Evolutionary conservation across 2,113 vertebrate genomes (phyloP).

Genomic region (Panthera tigris): DNA sequence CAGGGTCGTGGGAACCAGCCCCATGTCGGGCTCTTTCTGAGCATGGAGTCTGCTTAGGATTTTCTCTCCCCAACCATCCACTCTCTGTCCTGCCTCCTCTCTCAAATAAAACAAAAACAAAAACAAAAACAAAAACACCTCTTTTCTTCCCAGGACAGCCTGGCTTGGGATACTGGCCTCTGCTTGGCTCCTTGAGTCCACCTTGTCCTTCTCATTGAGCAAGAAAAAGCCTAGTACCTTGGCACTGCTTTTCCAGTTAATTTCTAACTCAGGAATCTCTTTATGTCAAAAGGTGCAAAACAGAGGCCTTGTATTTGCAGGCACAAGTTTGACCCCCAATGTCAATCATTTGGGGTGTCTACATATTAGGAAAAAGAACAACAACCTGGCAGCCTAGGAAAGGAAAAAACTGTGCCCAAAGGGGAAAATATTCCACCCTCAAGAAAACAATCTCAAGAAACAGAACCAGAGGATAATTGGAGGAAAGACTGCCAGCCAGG

Average conservation of each 20-base stretch:
- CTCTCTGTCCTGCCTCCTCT: no score
- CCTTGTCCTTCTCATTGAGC: background rate
- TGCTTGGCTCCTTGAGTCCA: background rate
- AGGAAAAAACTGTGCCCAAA: constrained; percentile 21
- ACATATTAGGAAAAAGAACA: constrained; percentile 27
- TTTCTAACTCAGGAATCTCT: constrained; percentile 73
- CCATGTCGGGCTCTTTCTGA: no score
- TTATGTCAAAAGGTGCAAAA: constrained; percentile 39
- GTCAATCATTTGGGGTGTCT: constrained; percentile 46
- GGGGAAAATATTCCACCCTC: constrained; percentile 16
- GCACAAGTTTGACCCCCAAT: constrained; percentile 57
- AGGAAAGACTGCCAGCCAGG: background rate
- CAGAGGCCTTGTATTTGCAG: constrained; percentile 15
- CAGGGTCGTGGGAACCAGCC: no score
- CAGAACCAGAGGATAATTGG: background rate
- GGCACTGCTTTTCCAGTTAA: constrained; percentile 62
- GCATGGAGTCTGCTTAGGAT: no score
- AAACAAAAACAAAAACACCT: no score
- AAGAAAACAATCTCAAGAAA: constrained; percentile 35
- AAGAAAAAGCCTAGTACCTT: background rate
- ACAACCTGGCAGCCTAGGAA: constrained; percentile 7
- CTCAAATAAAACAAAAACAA: no score
- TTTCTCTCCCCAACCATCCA: no score
- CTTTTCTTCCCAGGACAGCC: background rate
- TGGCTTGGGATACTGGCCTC: background rate